phyloP scores from a whole-genome alignment of 2,113 vertebrate genomes.

The Aptenodytes forsteri region DNA sequence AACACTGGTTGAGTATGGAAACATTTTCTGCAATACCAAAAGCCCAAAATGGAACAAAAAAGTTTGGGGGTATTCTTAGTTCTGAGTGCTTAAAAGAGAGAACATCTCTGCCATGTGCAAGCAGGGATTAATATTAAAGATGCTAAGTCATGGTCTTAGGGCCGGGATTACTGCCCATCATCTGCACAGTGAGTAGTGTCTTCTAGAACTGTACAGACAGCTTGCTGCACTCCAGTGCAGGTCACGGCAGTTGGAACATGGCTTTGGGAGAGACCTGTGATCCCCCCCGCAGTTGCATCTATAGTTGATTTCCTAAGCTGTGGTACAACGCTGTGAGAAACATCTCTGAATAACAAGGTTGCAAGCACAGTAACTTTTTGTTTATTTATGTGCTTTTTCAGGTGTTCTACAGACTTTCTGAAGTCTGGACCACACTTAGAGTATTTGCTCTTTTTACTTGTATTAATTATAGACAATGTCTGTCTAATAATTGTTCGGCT shows the following conservation, averaged over 20 bases:
- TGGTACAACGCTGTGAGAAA: not conserved
- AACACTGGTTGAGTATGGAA: not conserved
- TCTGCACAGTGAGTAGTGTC: not conserved
- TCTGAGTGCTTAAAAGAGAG: not conserved
- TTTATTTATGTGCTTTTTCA: not conserved
- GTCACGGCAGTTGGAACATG: not conserved
- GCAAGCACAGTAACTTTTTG: not conserved
- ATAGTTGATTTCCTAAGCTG: not conserved
- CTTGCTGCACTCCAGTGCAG: not conserved
- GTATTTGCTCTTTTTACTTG: not conserved
- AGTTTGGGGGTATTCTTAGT: not conserved
- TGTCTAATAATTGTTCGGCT: not conserved
- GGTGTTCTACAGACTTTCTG: not conserved
- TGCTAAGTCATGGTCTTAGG: not conserved
- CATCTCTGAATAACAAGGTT: not conserved
- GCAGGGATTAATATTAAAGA: conserved; percentile 22
- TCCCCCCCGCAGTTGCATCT: fast-evolving
- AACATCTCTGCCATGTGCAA: not conserved
- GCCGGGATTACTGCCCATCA: not conserved
- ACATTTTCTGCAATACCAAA: not conserved
- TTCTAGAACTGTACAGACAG: not conserved
- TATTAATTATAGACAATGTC: not conserved
- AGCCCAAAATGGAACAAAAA: not conserved
- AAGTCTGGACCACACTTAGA: not conserved
- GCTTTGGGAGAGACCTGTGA: not conserved